phyloP scores from a whole-genome alignment of 2,797 vertebrate species.

The Momotus momota region DNA sequence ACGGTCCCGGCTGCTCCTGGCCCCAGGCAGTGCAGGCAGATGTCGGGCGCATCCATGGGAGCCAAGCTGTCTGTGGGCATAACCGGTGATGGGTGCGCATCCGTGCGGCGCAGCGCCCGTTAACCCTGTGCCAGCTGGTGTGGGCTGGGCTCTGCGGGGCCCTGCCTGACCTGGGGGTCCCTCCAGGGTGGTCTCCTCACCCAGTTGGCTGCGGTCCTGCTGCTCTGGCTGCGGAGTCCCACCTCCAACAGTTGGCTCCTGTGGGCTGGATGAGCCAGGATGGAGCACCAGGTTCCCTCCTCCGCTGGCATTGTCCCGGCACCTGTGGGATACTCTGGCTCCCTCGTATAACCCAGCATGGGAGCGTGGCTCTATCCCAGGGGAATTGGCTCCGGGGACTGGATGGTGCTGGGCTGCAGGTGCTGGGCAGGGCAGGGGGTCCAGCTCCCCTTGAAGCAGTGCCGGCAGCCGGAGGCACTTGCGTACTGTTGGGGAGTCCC shows the following conservation, averaged over 20 bases:
- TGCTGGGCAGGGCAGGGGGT: not conserved
- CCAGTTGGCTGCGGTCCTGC: accelerated
- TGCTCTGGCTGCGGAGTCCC: accelerated
- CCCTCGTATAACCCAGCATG: accelerated
- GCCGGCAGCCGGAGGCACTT: not conserved
- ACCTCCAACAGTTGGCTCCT: accelerated
- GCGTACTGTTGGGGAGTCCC: not conserved
- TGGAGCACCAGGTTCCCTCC: not conserved
- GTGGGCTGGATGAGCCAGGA: not conserved
- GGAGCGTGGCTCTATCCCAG: accelerated
- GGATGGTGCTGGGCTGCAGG: not conserved
- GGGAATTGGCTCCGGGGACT: not conserved
- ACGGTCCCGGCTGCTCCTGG: accelerated
- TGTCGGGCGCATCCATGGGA: not conserved
- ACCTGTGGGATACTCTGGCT: not conserved
- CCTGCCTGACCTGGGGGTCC: not conserved
- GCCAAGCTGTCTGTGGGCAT: not conserved
- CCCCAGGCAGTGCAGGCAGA: not conserved
- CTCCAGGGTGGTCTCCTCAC: accelerated
- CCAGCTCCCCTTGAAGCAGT: not conserved
- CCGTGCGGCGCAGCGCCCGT: accelerated
- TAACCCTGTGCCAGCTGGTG: not conserved
- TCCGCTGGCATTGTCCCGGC: not conserved
- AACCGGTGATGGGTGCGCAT: not conserved
- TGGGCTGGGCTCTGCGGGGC: not conserved